These are phyloP conservation scores for Akabosia matsudoensis DNA, from an alignment of 1,140 invertebrate genomes.

Conservation along the genomic window DNA sequence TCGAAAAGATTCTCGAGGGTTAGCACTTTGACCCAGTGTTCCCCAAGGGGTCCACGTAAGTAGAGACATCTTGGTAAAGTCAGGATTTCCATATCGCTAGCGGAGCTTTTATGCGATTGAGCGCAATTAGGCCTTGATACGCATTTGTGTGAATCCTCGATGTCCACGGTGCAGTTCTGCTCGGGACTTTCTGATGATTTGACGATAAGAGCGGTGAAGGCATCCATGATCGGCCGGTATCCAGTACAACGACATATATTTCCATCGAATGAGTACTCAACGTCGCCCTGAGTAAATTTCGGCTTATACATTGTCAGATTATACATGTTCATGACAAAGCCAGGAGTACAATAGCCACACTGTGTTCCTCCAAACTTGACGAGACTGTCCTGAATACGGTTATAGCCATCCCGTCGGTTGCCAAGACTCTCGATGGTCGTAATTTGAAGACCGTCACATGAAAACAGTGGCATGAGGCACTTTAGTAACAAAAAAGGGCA, in stretches of 20 bases:
- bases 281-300: constrained; percentile 61
- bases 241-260: constrained; percentile 86
- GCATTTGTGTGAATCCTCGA: background rate
- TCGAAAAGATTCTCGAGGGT: constrained; percentile 58
- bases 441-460: constrained; percentile 54
- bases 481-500: constrained; percentile 40
- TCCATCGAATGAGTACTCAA: constrained; percentile 72
- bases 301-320: constrained; percentile 34
- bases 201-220: constrained; percentile 55
- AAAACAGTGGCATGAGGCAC: constrained; percentile 56
- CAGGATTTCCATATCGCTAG: background rate
- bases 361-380: constrained; percentile 4
- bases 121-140: background rate
- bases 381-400: background rate
- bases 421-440: constrained; percentile 57
- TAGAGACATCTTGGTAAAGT: background rate
- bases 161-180: constrained; percentile 36
- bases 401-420: constrained; percentile 51
- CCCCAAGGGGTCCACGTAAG: constrained; percentile 7
- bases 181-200: constrained; percentile 49
- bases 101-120: background rate
- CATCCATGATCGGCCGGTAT: constrained; percentile 73
- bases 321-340: constrained; percentile 45
- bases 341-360: constrained; percentile 28
- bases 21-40: constrained; percentile 58